Percentiles rank a stretch among this genome's conserved stretches.
Conservation (phyloP, 1,140 invertebrate genomes). For the Brachionus koreanus region DNA sequence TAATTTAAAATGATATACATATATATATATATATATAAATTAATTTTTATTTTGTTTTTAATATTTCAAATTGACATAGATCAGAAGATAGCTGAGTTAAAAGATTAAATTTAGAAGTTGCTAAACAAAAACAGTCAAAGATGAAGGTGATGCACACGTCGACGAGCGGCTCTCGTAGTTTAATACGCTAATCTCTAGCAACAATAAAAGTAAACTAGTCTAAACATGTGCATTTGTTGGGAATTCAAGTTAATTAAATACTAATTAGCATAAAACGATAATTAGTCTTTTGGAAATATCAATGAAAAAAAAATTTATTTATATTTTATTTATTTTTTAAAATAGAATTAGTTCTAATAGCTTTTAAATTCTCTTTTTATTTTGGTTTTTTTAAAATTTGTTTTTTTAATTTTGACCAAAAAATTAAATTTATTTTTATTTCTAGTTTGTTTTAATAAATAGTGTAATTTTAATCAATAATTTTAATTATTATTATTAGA, state of each 20-base stretch:
- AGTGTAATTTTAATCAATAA: too few species aligned
- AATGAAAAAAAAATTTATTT: background rate
- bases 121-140: background rate
- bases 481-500: too few species aligned
- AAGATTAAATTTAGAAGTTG: background rate
- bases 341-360: background rate
- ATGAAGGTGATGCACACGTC: background rate
- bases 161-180: background rate
- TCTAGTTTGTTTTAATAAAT: too few species aligned
- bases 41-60: background rate
- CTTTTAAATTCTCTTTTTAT: background rate
- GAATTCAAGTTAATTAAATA: conserved; percentile 31
- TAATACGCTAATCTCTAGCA: background rate
- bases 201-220: background rate
- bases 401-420: too few species aligned
- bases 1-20: conserved; percentile 23
- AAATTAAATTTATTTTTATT: too few species aligned
- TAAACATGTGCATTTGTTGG: background rate
- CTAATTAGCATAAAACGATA: conserved; percentile 24
- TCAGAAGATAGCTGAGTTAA: background rate
- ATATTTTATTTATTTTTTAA: background rate
- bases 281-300: conserved; percentile 26
- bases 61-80: conserved; percentile 29
- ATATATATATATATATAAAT: too few species aligned
- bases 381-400: too few species aligned